Percentiles rank a stretch among this genome's conserved stretches.
These are phyloP conservation scores for Hemiprocne comata DNA, from an alignment of 2,113 vertebrate genomes.

Conservation along the genomic window DNA sequence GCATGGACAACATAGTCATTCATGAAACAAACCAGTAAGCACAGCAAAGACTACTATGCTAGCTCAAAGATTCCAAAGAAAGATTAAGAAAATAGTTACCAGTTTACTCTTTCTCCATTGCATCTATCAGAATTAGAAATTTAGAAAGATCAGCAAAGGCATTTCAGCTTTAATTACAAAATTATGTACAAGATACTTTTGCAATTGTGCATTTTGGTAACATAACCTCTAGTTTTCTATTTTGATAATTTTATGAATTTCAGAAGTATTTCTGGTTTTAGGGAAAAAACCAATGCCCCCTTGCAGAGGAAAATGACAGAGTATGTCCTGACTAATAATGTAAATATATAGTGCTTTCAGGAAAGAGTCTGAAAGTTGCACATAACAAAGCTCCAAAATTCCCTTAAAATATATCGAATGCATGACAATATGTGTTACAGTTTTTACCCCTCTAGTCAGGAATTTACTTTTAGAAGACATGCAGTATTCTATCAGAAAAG, in stretches of 20 bases:
- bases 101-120: constrained; percentile 64
- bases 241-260: background rate
- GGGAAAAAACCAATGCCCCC: background rate
- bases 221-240: background rate
- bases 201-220: background rate
- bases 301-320: background rate
- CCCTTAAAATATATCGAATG: background rate
- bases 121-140: constrained; percentile 62
- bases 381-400: background rate
- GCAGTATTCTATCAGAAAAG: background rate
- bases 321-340: background rate
- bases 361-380: background rate
- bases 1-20: background rate
- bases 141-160: constrained; percentile 31
- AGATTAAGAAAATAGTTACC: constrained; percentile 47
- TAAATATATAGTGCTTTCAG: background rate
- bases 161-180: background rate
- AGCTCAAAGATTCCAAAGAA: background rate
- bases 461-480: background rate
- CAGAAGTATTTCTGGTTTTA: background rate
- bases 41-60: background rate
- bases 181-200: background rate
- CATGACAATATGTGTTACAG: background rate
- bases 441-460: background rate
- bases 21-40: background rate